Base-by-base conservation (phyloP, 2,888 invertebrate species). In the Lymantria monacha region DNA sequence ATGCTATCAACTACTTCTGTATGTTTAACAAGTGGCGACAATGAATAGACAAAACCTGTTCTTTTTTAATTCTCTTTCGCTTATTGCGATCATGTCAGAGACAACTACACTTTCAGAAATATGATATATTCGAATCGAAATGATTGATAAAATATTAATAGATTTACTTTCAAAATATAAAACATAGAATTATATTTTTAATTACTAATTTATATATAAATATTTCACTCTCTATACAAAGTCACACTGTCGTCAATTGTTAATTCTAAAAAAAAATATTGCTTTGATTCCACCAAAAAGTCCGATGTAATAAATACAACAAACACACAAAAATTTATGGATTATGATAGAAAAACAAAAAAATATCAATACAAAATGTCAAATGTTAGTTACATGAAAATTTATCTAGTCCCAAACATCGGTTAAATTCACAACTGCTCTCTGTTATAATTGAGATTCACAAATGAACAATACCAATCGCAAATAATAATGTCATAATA, bases 391-490 rank as follows among this genome's bases (percentile, higher is more conserved):
- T 61, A 54, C 60, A n/a, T n/a, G n/a, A 66, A 50, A 66, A 55
- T 46, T 52, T 45, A 53, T 50, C 57, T 63, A 61, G 59, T 54
- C 42, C 43, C 58, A 63, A 53, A 51, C 63, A 42, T 33, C 46
- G 60, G 63, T 65, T 59, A 56, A 61, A 60, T n/a, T 36, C 22
- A 22, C 22, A 13, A 41, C 11, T 41, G 52, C 63, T 33, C 53
- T 61, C 55, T 53, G n/a, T n/a, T n/a, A n/a, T 48, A 60, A 63
- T 53, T 61, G 66, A 65, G 66, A 65, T 61, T 65, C 65, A 59
- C 53, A 49, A 42, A 65, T 60, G 54, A 66, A 63, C 63, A 59
- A 63, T 55, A 63, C 53, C 60, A 66, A 63, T 56, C 55, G 56
- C 53, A 40, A 51, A 58, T 60, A 63, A 58, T 60, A 63, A 50